These are phyloP conservation scores for Telenomus remus DNA, from an alignment of 1,140 invertebrate species.

Conservation along the genomic window DNA sequence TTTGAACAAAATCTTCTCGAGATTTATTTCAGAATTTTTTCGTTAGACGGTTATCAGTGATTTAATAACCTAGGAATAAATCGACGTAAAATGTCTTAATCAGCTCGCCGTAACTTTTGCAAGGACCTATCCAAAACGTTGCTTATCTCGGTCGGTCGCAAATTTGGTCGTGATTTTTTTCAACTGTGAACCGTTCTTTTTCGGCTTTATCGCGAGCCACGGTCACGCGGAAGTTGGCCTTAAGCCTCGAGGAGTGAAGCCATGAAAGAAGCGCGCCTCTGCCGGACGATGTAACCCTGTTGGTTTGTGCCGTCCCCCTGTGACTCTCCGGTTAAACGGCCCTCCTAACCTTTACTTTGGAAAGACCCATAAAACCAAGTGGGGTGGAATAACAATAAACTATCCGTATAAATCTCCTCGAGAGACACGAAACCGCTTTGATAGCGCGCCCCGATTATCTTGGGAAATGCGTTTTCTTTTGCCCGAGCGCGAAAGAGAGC, in stretches of 20 bases:
- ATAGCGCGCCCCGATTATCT: slow-evolving; percentile 71
- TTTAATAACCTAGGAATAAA: slow-evolving; percentile 21
- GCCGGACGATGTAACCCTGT: slow-evolving; percentile 55
- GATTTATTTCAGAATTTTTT: too few species aligned
- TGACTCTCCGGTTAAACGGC: slow-evolving; percentile 39
- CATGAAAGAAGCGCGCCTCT: slow-evolving; percentile 58
- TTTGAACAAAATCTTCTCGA: too few species aligned
- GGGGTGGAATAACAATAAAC: slow-evolving; percentile 73
- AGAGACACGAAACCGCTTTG: slow-evolving; percentile 62
- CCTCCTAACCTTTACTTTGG: slow-evolving; percentile 59
- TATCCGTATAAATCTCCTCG: slow-evolving; percentile 71
- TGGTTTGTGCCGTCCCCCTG: slow-evolving; percentile 28
- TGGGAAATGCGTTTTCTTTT: slow-evolving; percentile 69
- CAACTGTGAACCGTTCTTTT: slow-evolving; percentile 31
- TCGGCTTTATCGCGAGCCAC: slow-evolving; percentile 44
- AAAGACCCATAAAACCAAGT: slow-evolving; percentile 71
- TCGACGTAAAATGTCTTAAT: slow-evolving; percentile 27
- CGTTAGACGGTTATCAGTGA: slow-evolving; percentile 19
- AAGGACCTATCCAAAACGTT: slow-evolving; percentile 24
- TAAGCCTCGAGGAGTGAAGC: slow-evolving; percentile 61
- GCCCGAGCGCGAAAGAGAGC: slow-evolving; percentile 48
- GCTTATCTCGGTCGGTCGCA: slow-evolving; percentile 33
- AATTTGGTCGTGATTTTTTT: slow-evolving; percentile 46
- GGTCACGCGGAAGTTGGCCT: slow-evolving; percentile 55
- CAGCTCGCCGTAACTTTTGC: slow-evolving; percentile 21